Conservation (phyloP, 2,113 vertebrate genomes). For the Macquaria ambigua region DNA sequence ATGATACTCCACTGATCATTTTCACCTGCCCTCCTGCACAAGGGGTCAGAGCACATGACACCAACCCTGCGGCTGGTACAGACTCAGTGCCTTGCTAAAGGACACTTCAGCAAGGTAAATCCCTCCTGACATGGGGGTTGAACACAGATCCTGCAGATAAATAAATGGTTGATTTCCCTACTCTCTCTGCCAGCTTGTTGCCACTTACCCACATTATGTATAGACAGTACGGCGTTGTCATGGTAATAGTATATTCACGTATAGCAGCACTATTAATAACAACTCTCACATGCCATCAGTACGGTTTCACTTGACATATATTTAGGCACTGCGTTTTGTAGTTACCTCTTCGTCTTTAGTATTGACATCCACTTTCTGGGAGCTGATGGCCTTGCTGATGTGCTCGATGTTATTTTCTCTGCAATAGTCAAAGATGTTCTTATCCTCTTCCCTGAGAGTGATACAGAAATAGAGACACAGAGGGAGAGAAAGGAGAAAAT, state of each 20-base stretch:
- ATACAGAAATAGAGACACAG: conserved; percentile 16
- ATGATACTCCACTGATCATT: conserved; percentile 17
- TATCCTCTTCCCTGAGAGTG: conserved; percentile 94
- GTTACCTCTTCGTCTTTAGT: conserved; percentile 94
- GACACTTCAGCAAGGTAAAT: conserved; percentile 7
- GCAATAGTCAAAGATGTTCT: conserved; percentile 98
- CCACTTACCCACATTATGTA: not conserved
- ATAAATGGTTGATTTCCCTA: not conserved
- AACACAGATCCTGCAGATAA: not conserved
- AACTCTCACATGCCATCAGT: not conserved
- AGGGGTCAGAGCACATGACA: conserved; percentile 20
- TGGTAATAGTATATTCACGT: not conserved
- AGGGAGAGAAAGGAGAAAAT: not conserved
- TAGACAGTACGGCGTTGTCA: not conserved
- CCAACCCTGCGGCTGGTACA: conserved; percentile 5
- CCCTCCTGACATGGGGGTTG: not conserved
- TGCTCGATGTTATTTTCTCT: conserved; percentile 97
- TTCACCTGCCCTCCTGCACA: conserved; percentile 24
- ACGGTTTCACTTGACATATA: conserved; percentile 3
- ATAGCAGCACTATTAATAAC: conserved; percentile 1
- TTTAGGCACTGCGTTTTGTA: not conserved
- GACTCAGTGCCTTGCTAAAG: not conserved
- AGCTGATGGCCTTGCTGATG: conserved; percentile 90
- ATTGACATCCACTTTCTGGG: conserved; percentile 92
- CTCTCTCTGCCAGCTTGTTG: not conserved